Evolutionary conservation across 2,888 invertebrate genomes (phyloP).

Genomic region (Acronicta alni): DNA sequence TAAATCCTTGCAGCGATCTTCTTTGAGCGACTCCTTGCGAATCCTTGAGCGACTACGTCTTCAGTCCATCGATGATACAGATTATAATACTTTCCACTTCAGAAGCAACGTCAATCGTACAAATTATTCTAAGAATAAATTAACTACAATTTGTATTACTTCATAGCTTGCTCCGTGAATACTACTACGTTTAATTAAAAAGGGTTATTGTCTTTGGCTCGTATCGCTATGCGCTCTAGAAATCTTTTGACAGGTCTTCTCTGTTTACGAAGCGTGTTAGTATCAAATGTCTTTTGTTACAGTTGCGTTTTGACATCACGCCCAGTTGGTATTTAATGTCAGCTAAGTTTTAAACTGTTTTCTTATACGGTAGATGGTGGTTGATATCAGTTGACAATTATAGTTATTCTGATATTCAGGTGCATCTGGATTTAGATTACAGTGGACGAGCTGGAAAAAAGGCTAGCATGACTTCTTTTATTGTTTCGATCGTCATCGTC

Average conservation of each 20-base stretch:
- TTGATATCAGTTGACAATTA: neutral
- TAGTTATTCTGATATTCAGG: neutral
- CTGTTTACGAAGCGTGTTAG: slow-evolving; percentile 47
- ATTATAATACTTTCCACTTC: neutral
- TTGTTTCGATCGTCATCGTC: too few species aligned
- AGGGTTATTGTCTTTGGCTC: slow-evolving; percentile 29
- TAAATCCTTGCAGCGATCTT: too few species aligned
- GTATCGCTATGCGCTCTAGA: slow-evolving; percentile 68
- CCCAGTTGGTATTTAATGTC: slow-evolving; percentile 32
- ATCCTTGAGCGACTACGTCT: too few species aligned
- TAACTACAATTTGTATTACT: neutral
- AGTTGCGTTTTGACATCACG: slow-evolving; percentile 30
- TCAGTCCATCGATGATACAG: too few species aligned
- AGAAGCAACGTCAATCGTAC: too few species aligned
- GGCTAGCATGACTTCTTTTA: neutral
- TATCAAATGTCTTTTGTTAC: slow-evolving; percentile 65
- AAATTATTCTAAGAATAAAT: neutral
- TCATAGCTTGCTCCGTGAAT: neutral
- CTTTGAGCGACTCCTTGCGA: too few species aligned
- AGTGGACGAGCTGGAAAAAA: neutral
- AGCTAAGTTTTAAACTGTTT: slow-evolving; percentile 22
- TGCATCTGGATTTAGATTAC: neutral
- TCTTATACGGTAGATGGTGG: neutral
- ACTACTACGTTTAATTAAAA: slow-evolving; percentile 14
- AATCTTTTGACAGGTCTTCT: slow-evolving; percentile 58